Conservation (phyloP, 2,113 vertebrate species). For the Bucco capensis region DNA sequence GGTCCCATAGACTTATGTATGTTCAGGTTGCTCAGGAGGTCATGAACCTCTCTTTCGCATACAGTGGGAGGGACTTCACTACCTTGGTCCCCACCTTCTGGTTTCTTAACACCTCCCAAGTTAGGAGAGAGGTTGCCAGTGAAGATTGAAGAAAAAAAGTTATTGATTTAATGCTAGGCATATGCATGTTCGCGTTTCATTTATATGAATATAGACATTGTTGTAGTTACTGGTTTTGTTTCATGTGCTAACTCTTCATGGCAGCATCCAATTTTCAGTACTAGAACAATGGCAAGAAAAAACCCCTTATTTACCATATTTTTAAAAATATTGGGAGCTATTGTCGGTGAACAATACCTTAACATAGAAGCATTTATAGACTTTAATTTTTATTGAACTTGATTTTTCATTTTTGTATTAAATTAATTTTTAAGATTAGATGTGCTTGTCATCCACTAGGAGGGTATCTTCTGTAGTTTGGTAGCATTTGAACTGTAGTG, state of each 20-base stretch:
- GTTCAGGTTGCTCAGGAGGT: too few species aligned
- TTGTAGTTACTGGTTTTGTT: background rate
- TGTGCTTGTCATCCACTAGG: background rate
- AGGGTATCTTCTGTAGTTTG: background rate
- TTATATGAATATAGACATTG: background rate
- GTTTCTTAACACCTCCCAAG: too few species aligned
- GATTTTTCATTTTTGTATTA: background rate
- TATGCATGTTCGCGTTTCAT: rapidly evolving
- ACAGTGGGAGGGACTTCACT: too few species aligned
- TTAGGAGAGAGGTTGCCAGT: too few species aligned
- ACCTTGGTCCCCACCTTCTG: too few species aligned
- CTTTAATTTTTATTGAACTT: background rate
- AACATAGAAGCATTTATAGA: background rate
- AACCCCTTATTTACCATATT: rapidly evolving
- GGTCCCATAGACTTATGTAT: too few species aligned
- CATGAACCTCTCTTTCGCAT: too few species aligned
- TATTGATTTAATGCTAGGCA: too few species aligned
- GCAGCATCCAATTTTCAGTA: background rate
- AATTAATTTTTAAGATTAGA: background rate
- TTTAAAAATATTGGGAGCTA: background rate
- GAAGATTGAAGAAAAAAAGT: too few species aligned
- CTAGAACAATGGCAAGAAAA: background rate
- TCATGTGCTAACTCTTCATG: background rate
- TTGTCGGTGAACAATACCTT: background rate
- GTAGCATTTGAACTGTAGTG: background rate